A percentile compares a stretch with the other conserved stretches of the same genome.
Evolutionary conservation across 2,113 vertebrate genomes (phyloP).

Genomic region (Furnarius figulus): DNA sequence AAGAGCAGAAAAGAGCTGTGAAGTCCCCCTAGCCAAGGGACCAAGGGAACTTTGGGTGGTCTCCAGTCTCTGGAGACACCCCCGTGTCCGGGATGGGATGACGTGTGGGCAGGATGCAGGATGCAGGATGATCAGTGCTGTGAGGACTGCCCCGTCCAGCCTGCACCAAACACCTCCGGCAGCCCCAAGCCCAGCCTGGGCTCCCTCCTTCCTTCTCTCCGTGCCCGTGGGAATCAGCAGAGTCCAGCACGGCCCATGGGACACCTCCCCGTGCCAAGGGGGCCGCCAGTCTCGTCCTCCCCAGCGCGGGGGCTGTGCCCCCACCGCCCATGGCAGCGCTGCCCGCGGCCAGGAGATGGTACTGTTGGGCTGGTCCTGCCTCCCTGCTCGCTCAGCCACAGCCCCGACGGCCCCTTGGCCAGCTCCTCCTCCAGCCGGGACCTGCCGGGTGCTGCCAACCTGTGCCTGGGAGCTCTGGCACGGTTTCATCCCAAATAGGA

Average conservation of each 20-base stretch:
- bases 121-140: no score
- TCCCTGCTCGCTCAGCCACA: background rate
- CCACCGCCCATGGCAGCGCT: background rate
- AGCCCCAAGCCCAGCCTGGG: background rate
- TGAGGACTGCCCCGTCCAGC: background rate
- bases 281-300: background rate
- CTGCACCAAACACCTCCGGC: background rate
- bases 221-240: rapidly evolving
- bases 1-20: background rate
- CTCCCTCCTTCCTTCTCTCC: background rate
- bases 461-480: background rate
- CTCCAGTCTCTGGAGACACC: background rate
- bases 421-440: background rate
- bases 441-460: background rate
- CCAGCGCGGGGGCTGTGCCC: rapidly evolving
- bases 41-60: rapidly evolving
- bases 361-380: background rate
- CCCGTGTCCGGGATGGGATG: background rate
- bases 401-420: background rate
- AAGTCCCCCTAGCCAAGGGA: no score
- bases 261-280: rapidly evolving
- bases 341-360: background rate
- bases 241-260: rapidly evolving
- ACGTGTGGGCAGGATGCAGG: background rate
- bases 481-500: background rate